Evolutionary conservation across 2,797 vertebrate genomes (phyloP).

Genomic region (Thamnophis elegans): DNA sequence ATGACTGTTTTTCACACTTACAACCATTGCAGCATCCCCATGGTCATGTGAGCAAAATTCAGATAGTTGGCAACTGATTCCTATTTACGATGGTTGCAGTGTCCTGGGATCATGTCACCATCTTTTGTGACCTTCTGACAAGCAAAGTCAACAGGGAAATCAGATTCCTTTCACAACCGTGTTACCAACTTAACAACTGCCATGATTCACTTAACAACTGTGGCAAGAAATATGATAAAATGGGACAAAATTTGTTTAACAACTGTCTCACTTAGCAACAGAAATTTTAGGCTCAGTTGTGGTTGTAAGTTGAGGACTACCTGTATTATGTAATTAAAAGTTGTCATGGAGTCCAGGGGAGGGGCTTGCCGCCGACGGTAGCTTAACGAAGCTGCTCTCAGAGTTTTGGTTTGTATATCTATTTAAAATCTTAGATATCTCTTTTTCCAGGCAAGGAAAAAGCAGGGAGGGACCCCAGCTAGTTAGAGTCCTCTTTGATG

Average conservation of each 20-base stretch:
- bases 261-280: not conserved
- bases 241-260: not conserved
- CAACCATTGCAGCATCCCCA: not conserved
- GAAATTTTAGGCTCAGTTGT: not conserved
- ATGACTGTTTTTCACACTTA: not conserved
- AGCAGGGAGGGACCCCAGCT: too few species aligned
- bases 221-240: not conserved
- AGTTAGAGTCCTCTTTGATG: too few species aligned
- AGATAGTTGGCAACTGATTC: not conserved
- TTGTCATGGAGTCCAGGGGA: too few species aligned
- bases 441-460: too few species aligned
- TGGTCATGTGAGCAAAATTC: not conserved
- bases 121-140: not conserved
- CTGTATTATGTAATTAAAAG: not conserved
- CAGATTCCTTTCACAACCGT: not conserved
- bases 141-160: not conserved
- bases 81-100: not conserved
- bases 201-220: not conserved
- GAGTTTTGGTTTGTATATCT: too few species aligned
- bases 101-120: not conserved
- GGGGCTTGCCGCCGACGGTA: too few species aligned
- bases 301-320: not conserved
- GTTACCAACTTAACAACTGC: not conserved
- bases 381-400: too few species aligned
- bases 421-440: too few species aligned